These are phyloP conservation scores for Arenaria interpres DNA, from an alignment of 2,113 vertebrate genomes.

Conservation along the genomic window DNA sequence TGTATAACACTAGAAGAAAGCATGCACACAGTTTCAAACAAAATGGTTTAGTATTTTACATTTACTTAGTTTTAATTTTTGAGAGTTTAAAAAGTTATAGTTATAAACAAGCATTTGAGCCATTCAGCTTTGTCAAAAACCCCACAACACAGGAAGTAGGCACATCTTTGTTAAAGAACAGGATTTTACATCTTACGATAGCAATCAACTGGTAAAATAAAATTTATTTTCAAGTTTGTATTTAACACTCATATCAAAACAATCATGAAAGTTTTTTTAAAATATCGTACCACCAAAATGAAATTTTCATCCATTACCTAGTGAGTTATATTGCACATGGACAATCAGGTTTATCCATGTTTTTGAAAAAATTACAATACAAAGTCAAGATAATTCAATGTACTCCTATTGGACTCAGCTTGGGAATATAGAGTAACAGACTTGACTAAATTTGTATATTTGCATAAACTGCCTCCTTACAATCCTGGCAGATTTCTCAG, in stretches of 20 bases:
- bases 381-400: background rate
- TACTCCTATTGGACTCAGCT: background rate
- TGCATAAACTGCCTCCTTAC: background rate
- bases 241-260: constrained; percentile 34
- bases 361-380: background rate
- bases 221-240: constrained; percentile 33
- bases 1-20: background rate
- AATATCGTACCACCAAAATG: constrained; percentile 16
- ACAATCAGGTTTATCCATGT: background rate
- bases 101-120: background rate
- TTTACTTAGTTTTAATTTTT: constrained; percentile 13
- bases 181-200: constrained; percentile 33
- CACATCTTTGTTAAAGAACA: constrained; percentile 31
- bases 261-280: constrained; percentile 6
- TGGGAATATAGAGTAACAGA: background rate
- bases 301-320: background rate
- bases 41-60: background rate
- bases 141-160: background rate
- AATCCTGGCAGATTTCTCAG: background rate
- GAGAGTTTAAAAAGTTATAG: background rate
- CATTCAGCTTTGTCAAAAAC: background rate
- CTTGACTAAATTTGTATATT: background rate
- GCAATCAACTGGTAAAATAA: constrained; percentile 38
- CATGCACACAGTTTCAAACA: background rate
- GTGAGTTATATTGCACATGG: background rate